phyloP scores from a whole-genome alignment of 1,140 invertebrate species.

The Apis florea region DNA sequence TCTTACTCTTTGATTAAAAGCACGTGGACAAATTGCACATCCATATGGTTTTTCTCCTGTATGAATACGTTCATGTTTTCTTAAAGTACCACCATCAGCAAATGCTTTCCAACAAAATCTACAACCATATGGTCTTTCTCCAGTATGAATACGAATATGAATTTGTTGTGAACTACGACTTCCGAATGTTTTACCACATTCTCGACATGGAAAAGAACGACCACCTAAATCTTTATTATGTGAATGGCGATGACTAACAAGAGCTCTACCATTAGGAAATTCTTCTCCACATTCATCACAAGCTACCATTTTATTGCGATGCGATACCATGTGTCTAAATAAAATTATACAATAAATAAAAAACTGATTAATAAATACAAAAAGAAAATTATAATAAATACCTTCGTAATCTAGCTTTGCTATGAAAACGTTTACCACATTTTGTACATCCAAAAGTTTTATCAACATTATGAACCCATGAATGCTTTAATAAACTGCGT shows the following conservation, averaged over 20 bases:
- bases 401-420: conserved; percentile 83
- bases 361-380: background rate
- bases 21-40: conserved; percentile 95
- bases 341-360: background rate
- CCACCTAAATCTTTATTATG: conserved; percentile 83
- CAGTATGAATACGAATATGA: conserved; percentile 93
- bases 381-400: conserved; percentile 50
- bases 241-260: conserved; percentile 87
- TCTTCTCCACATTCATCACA: conserved; percentile 87
- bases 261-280: conserved; percentile 85
- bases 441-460: conserved; percentile 83
- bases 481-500: conserved; percentile 85
- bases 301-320: conserved; percentile 85
- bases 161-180: conserved; percentile 95
- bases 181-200: conserved; percentile 92
- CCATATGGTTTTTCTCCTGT: conserved; percentile 97
- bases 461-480: conserved; percentile 83
- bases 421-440: conserved; percentile 86
- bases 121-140: conserved; percentile 93
- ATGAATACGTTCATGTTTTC: conserved; percentile 98
- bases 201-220: conserved; percentile 90
- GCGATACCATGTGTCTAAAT: conserved; percentile 84
- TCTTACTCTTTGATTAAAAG: conserved; percentile 88
- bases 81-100: conserved; percentile 97
- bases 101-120: conserved; percentile 99